Conservation (phyloP, 2,797 vertebrate genomes). For the Microcaecilia unicolor region DNA sequence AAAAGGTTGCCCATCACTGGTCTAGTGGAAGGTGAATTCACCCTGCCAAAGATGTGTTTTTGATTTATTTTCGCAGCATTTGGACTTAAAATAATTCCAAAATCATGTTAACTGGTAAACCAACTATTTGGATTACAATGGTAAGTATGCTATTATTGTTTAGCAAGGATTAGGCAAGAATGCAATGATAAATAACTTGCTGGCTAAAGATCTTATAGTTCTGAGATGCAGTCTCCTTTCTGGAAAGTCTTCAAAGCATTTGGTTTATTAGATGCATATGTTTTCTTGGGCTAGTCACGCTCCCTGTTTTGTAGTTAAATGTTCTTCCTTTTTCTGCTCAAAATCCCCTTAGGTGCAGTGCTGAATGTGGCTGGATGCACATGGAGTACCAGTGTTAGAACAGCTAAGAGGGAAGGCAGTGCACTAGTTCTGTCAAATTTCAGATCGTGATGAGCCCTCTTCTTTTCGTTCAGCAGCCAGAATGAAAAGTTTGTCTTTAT, state of each 20-base stretch:
- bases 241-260: constrained; percentile 33
- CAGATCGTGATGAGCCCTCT: too few species aligned
- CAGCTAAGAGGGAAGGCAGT: too few species aligned
- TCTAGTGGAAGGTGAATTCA: too few species aligned
- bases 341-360: constrained; percentile 30
- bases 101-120: constrained; percentile 29
- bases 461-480: too few species aligned
- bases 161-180: constrained; percentile 30
- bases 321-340: constrained; percentile 16
- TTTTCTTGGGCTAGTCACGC: constrained; percentile 24
- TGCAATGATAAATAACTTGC: constrained; percentile 33
- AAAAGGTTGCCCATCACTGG: too few species aligned
- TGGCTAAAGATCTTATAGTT: constrained; percentile 16
- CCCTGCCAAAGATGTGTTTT: too few species aligned
- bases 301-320: constrained; percentile 9
- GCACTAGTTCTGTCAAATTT: too few species aligned
- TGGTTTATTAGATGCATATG: constrained; percentile 36
- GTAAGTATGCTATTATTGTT: constrained; percentile 20
- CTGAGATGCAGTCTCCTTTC: constrained; percentile 20
- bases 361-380: too few species aligned
- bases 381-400: too few species aligned
- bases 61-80: constrained; percentile 37
- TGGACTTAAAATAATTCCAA: constrained; percentile 36
- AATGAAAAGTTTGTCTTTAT: too few species aligned
- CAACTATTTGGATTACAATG: constrained; percentile 18